Base-by-base conservation (phyloP, 1,140 invertebrate species). In the Manduca sexta region DNA sequence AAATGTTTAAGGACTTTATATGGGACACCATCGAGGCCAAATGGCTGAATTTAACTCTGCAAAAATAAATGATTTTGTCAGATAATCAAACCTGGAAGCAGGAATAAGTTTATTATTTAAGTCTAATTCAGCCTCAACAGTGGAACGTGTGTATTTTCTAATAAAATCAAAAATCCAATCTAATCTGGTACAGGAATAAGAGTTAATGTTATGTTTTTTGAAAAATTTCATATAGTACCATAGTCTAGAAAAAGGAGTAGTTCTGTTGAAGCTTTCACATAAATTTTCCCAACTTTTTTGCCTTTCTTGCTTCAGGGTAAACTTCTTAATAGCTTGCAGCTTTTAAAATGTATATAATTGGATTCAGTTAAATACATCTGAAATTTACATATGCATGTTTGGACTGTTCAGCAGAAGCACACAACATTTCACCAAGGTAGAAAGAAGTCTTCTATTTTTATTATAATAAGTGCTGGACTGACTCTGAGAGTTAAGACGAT, bases 1-100 rank as follows among this genome's bases (percentile, higher is more conserved):
- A 53, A 16, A 8, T 45, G 15, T 49, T 62, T 57, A 17, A 62
- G 30, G 31, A 62, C 38, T 45, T 49, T 54, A 35, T 62, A 62
- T 6, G 54, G 26, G 15, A 62, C 51, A 17, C 37, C 16, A 31
- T 62, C 55, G 1, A 62, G 17, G 15, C 59, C 59, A 57, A 38
- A 57, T 41, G 12, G 55, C 55, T 37, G 50, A 14, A 16, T 45
- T 41, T 31, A 62, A 34, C 50, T 62, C 59, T 13, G 30, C 1
- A 14, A 41, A 3, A 15, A 43, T 45, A 39, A 62, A 62, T 3
- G 44, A 40, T 8, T 54, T 29, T 3, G 37, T 41, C 8, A 49
- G n/a, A 12, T 40, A 44, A 21, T 31, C 14, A 10, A 3, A 26
- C 4, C 8, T 26, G 21, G 21, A 26, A 26, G 21, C 21, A 26